Percentiles rank a stretch among this genome's conserved stretches.
Evolutionary conservation across 2,888 invertebrate species (phyloP).

Genomic region (Drosophila testacea): DNA sequence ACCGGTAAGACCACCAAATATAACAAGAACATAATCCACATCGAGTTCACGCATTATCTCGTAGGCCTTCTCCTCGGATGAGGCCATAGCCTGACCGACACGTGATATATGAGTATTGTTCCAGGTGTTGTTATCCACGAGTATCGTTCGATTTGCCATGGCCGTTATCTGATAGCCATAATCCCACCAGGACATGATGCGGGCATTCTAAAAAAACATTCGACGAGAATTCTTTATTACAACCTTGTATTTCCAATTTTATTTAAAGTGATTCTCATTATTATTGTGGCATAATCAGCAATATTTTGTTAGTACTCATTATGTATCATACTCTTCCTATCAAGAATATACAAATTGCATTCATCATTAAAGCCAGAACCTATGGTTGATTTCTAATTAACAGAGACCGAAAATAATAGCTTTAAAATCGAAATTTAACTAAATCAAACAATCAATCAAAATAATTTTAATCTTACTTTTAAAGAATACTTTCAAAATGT

Average conservation of each 20-base stretch:
- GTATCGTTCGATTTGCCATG: conserved; percentile 98
- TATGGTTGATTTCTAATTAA: too few species aligned
- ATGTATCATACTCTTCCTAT: conserved; percentile 85
- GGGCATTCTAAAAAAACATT: conserved; percentile 89
- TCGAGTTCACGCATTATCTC: conserved; percentile 99
- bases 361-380: conserved; percentile 73
- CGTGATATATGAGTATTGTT: conserved; percentile 99
- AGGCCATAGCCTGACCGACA: conserved; percentile 99
- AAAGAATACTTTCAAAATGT: too few species aligned
- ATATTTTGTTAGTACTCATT: conserved; percentile 78
- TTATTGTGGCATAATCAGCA: conserved; percentile 59
- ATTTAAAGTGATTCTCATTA: too few species aligned
- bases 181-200: conserved; percentile 99
- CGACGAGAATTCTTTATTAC: not conserved
- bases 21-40: conserved; percentile 98
- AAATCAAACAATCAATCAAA: too few species aligned
- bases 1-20: conserved; percentile 99
- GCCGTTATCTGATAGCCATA: conserved; percentile 99
- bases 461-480: too few species aligned
- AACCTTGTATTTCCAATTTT: not conserved
- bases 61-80: conserved; percentile 97
- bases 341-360: conserved; percentile 78
- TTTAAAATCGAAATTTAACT: too few species aligned
- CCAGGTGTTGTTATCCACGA: conserved; percentile 99
- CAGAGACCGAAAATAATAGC: too few species aligned